Evolutionary conservation across 2,113 vertebrate genomes (phyloP).

Genomic region (Aviceda subcristata): DNA sequence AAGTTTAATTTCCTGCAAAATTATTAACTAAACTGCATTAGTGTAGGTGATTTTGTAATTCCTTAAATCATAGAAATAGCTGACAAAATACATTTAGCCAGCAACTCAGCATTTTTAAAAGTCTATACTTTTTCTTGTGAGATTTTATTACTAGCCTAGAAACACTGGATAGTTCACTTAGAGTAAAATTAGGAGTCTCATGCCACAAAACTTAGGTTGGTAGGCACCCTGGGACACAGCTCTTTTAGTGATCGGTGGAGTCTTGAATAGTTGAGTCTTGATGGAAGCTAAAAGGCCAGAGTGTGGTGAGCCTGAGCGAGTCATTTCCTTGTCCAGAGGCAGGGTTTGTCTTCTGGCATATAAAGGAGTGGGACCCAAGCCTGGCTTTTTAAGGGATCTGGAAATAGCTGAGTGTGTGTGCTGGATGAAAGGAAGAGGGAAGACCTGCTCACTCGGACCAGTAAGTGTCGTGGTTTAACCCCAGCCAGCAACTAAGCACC

Average conservation of each 20-base stretch:
- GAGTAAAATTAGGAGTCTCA: not conserved
- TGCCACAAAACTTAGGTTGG: not conserved
- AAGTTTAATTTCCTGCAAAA: not conserved
- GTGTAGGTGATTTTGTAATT: not conserved
- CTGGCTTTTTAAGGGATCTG: not conserved
- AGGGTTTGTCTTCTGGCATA: not conserved
- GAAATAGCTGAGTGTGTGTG: rapidly evolving
- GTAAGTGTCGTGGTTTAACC: too few relatives aligned
- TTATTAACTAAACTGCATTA: not conserved
- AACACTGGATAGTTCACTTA: not conserved
- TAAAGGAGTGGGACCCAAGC: not conserved
- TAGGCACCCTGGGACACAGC: not conserved
- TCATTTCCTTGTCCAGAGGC: not conserved
- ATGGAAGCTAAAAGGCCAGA: not conserved
- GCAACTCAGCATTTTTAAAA: not conserved
- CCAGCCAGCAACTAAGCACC: too few relatives aligned
- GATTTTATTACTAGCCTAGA: not conserved
- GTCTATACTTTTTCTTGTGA: not conserved
- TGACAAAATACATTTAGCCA: not conserved
- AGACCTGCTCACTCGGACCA: not conserved
- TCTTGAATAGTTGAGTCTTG: not conserved
- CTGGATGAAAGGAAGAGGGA: not conserved
- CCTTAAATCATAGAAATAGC: not conserved
- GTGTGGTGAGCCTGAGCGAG: rapidly evolving
- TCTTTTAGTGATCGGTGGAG: not conserved